Base-by-base conservation (phyloP, 2,888 invertebrate species). In the Thecocarcelia acutangulata region DNA sequence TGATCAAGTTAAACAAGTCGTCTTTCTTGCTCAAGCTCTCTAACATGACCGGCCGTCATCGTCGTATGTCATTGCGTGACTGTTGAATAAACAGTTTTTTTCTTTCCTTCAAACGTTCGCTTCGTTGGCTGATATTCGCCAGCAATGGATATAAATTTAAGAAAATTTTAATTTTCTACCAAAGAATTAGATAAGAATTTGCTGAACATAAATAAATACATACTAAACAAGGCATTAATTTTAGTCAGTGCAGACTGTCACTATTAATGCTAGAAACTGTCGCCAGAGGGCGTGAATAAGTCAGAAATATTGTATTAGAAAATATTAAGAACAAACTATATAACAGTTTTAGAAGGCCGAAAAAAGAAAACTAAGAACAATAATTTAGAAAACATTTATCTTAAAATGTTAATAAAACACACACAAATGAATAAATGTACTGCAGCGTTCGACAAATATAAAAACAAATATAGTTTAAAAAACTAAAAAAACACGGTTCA, bases 1-100 rank as follows among this genome's bases (percentile, higher is more conserved):
- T 72, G 78, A 77, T 78, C 66, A 73, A 79, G 78, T 68, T 54
- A 73, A 73, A 68, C 78, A 73, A 79, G 78, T 73, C 66, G 64
- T 79, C 40, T 33, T 24, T 37, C 15, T 54, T 19, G 21, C 44
- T 13, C 37, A 50, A n/a, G n/a, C 11, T 74, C 48, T 64, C n/a
- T 48, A 40, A 19, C 48, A 70, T 46, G 50, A 46, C 44, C 59
- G 42, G 75, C 28, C 66, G 58, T 58, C 63, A 37, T 37, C 24
- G 58, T 52, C 52, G 56, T 61, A 28, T 61, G 69, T 69, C 69
- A 69, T 69, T 69, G 68, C 76, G 76, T 76, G 76, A 69, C 68
- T 69, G 24, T 76, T 68, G 50, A 28, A 68, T 44, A 76, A 52
- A 68, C 13, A 44, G 50, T 68, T 44, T 63, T 61, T 33, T 33